A percentile compares a stretch with the other conserved stretches of the same genome.
These are phyloP conservation scores for Epinotia demarniana DNA, from an alignment of 2,888 invertebrate species.

Conservation along the genomic window DNA sequence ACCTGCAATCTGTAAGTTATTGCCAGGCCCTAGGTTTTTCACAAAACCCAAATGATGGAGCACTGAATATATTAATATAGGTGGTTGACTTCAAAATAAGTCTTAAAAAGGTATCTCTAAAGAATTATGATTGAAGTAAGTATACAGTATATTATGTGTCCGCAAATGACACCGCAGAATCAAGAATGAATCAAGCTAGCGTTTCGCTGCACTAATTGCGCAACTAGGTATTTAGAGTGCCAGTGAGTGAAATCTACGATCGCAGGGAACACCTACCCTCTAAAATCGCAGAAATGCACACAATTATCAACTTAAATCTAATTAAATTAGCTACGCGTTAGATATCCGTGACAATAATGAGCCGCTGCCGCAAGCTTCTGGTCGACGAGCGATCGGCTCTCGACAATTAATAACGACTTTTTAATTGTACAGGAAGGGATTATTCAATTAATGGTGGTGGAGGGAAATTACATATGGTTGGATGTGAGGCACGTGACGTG, in stretches of 20 bases:
- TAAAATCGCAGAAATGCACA: conserved; percentile 18
- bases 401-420: conserved; percentile 65
- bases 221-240: conserved; percentile 3
- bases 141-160: neutral
- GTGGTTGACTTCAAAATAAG: neutral
- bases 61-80: neutral
- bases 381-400: conserved; percentile 52
- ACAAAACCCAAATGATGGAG: too few species aligned
- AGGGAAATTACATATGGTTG: conserved; percentile 39
- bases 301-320: conserved; percentile 35
- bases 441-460: conserved; percentile 60
- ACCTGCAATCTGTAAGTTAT: neutral
- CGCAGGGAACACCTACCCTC: conserved; percentile 9
- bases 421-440: conserved; percentile 68
- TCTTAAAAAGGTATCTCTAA: too few species aligned
- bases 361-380: conserved; percentile 52
- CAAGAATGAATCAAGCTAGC: neutral
- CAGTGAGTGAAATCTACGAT: conserved; percentile 10
- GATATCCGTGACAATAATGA: conserved; percentile 52
- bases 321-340: conserved; percentile 32
- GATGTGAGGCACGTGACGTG: conserved; percentile 14
- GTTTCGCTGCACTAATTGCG: neutral
- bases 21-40: neutral
- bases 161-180: neutral
- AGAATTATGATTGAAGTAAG: conserved; percentile 29